These are phyloP conservation scores for Muscicapa comitata DNA, from an alignment of 2,797 vertebrate species.

Conservation along the genomic window DNA sequence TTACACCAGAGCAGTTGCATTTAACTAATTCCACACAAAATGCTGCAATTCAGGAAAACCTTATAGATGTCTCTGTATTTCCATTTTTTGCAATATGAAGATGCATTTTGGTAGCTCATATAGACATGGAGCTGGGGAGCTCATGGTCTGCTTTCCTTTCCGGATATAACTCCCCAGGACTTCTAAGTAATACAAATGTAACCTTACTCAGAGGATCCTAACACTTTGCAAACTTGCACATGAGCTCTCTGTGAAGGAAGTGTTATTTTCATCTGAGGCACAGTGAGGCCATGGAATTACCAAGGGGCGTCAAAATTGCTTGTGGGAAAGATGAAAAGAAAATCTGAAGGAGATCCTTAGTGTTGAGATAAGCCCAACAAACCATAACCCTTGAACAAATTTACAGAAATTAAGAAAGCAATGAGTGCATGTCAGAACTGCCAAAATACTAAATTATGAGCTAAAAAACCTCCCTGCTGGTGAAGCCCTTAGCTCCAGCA, in stretches of 20 bases:
- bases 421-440: neutral
- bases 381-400: neutral
- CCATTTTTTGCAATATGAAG: neutral
- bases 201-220: neutral
- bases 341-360: neutral
- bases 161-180: neutral
- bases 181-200: neutral
- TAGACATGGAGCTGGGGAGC: neutral
- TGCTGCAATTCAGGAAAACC: neutral
- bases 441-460: neutral
- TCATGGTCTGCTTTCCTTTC: neutral
- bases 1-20: neutral
- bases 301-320: neutral
- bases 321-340: neutral
- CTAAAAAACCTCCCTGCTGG: neutral
- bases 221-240: neutral
- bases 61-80: neutral
- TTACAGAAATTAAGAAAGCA: neutral
- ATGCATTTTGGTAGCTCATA: fast-evolving
- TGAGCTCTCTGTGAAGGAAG: neutral
- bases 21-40: neutral
- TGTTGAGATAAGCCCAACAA: neutral
- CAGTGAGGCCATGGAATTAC: neutral
- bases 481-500: neutral
- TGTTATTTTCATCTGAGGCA: neutral